phyloP scores from a whole-genome alignment of 2,888 invertebrate genomes.

The Conistra vaccinii region DNA sequence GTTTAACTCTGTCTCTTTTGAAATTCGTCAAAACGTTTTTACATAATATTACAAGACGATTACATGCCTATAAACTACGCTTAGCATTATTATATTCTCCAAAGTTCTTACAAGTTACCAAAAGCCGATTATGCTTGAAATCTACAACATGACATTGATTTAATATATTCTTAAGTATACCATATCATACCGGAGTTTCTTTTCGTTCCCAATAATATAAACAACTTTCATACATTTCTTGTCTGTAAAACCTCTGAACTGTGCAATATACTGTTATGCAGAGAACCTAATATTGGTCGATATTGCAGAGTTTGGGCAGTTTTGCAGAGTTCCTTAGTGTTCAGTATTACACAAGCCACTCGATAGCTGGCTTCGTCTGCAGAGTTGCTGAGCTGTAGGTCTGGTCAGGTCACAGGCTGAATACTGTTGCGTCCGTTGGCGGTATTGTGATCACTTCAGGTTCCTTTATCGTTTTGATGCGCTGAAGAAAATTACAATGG shows the following conservation, averaged over 20 bases:
- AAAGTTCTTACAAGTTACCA: conserved; percentile 10
- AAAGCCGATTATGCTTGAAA: conserved; percentile 19
- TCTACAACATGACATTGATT: conserved; percentile 13
- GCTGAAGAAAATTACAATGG: conserved; percentile 70
- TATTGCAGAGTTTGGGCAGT: conserved; percentile 28
- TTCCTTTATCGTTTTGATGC: conserved; percentile 81
- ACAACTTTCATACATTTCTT: conserved; percentile 7
- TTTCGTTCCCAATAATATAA: conserved; percentile 28
- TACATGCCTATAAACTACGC: not conserved
- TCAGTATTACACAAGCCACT: conserved; percentile 84
- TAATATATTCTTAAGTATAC: conserved; percentile 18
- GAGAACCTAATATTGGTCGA: not conserved
- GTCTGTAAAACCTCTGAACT: conserved; percentile 19
- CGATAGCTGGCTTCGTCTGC: conserved; percentile 78
- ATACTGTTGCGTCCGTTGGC: conserved; percentile 80
- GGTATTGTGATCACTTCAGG: conserved; percentile 84
- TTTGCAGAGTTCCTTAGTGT: conserved; percentile 14
- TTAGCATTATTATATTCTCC: conserved; percentile 1
- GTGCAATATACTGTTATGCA: conserved; percentile 10
- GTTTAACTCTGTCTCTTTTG: conserved; percentile 3
- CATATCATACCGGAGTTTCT: conserved; percentile 53
- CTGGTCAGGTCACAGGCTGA: conserved; percentile 86
- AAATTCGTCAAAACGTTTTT: conserved; percentile 11
- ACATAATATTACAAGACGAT: not conserved
- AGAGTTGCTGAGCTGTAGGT: conserved; percentile 64